Conservation (phyloP, 2,797 vertebrate genomes). For the Harpagifer antarcticus region DNA sequence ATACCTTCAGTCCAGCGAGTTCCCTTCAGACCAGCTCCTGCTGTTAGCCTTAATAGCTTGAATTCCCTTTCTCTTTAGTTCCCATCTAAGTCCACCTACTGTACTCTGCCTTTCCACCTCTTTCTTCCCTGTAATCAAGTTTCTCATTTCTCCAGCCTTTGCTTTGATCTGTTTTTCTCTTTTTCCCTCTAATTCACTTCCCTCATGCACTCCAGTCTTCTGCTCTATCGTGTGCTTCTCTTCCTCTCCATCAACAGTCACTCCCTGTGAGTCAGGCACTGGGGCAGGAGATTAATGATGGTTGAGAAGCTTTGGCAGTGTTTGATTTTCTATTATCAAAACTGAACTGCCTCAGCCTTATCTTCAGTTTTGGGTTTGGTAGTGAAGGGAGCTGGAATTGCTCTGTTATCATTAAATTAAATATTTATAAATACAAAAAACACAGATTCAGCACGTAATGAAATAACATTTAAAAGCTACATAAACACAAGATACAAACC, state of each 20-base stretch:
- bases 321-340: conserved; percentile 83
- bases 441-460: conserved; percentile 5
- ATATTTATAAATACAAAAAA: conserved; percentile 59
- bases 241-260: conserved; percentile 65
- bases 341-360: conserved; percentile 61
- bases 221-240: conserved; percentile 60
- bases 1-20: conserved; percentile 39
- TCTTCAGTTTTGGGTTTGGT: conserved; percentile 60
- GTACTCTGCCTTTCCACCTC: conserved; percentile 25
- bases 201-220: conserved; percentile 52
- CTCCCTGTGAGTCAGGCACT: conserved; percentile 57
- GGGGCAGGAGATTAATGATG: conserved; percentile 79
- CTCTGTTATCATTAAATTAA: conserved; percentile 71
- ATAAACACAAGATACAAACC: neutral
- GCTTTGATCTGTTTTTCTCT: conserved; percentile 58
- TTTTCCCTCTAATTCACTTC: conserved; percentile 60
- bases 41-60: conserved; percentile 43
- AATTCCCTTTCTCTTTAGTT: conserved; percentile 45
- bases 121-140: conserved; percentile 50
- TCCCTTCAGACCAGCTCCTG: conserved; percentile 39
- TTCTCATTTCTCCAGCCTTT: conserved; percentile 54
- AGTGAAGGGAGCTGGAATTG: conserved; percentile 68
- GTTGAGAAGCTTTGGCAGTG: conserved; percentile 73
- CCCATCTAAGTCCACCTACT: conserved; percentile 29
- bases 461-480: neutral